phyloP scores from a whole-genome alignment of 1,140 invertebrate genomes.

The Drosophila pectinifera region DNA sequence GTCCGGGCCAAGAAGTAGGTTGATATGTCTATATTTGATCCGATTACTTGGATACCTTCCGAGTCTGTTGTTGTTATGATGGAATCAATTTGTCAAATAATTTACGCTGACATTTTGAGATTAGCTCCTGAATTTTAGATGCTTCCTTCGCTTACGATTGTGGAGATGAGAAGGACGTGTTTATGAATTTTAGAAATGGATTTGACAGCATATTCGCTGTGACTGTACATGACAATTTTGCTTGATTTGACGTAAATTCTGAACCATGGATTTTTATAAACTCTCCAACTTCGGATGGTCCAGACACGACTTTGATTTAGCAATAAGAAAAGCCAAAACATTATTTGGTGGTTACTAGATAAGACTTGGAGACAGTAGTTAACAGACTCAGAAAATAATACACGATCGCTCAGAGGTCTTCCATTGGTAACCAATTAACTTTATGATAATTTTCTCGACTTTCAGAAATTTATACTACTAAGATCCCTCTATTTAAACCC shows the following conservation, averaged over 20 bases:
- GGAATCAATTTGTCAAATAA: slow-evolving; percentile 30
- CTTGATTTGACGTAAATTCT: neutral
- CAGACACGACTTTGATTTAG: too few species aligned
- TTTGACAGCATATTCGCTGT: slow-evolving; percentile 2
- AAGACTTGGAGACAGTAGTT: too few species aligned
- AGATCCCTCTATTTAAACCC: neutral
- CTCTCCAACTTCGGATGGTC: too few species aligned
- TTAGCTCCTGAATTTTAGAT: slow-evolving; percentile 5
- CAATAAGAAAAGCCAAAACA: too few species aligned
- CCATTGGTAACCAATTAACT: too few species aligned
- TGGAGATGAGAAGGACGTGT: neutral
- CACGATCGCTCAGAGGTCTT: too few species aligned
- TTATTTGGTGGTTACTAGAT: too few species aligned
- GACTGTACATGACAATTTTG: neutral
- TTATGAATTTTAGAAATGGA: neutral
- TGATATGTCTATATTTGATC: slow-evolving; percentile 21
- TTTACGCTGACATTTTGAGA: slow-evolving; percentile 2
- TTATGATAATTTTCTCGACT: neutral
- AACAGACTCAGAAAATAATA: too few species aligned
- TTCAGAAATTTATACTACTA: too few species aligned
- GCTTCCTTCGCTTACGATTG: neutral
- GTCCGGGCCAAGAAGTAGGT: slow-evolving; percentile 6
- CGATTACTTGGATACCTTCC: slow-evolving; percentile 15
- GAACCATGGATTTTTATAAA: neutral
- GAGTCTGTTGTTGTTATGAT: neutral